Percentiles rank a stretch among this genome's conserved stretches.
Evolutionary conservation across 1,140 invertebrate genomes (phyloP).

Genomic region (Heliconius melpomene): DNA sequence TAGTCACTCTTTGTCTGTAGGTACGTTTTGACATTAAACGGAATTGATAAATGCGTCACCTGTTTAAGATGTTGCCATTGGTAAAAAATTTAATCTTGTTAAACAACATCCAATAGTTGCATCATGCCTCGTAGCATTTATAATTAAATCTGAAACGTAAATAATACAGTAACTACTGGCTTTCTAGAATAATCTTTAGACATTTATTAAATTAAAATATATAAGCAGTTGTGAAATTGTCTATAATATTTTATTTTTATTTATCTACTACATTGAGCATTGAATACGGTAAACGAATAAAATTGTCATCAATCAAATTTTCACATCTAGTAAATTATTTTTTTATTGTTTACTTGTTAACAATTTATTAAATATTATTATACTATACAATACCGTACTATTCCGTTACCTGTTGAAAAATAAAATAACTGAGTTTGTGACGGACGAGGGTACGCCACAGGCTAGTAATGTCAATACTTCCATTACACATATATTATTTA

Average conservation of each 20-base stretch:
- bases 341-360: no score
- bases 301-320: no score
- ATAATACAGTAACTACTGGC: not conserved
- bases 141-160: conserved; percentile 11
- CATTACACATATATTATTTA: not conserved
- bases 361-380: no score
- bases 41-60: conserved; percentile 81
- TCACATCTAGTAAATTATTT: no score
- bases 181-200: not conserved
- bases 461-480: not conserved
- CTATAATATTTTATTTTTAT: not conserved
- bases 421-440: not conserved
- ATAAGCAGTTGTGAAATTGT: not conserved
- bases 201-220: not conserved
- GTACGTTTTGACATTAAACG: conserved; percentile 74
- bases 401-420: no score
- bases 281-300: not conserved
- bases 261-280: not conserved
- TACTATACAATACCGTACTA: no score
- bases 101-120: conserved; percentile 19
- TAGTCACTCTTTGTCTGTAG: conserved; percentile 75
- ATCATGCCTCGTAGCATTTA: not conserved
- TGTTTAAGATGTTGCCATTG: conserved; percentile 67
- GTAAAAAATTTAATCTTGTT: conserved; percentile 31
- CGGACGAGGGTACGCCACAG: not conserved